A percentile compares a stretch with the other conserved stretches of the same genome.
Conservation (phyloP, 2,888 invertebrate species). For the Pollenia angustigena region DNA sequence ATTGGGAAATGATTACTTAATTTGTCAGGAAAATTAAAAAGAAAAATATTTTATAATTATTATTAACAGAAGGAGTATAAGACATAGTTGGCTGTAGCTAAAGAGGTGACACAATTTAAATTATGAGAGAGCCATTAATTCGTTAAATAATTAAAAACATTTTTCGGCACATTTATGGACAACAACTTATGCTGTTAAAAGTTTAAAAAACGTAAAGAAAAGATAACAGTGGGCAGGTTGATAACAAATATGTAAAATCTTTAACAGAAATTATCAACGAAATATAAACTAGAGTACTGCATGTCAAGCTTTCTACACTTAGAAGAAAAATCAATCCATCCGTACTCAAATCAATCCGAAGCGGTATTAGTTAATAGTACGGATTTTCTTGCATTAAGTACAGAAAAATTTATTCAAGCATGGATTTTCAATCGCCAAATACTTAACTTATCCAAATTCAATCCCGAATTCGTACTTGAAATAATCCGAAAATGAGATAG, state of each 20-base stretch:
- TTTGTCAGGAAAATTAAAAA: conserved; percentile 18
- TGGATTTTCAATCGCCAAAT: too few species aligned
- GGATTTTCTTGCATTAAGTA: too few species aligned
- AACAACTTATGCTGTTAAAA: too few species aligned
- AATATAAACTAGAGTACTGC: too few species aligned
- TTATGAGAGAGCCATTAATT: conserved; percentile 10
- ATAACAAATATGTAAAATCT: neutral
- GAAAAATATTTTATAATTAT: neutral
- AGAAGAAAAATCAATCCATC: too few species aligned
- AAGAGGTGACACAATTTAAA: neutral
- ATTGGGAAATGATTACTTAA: conserved; percentile 38
- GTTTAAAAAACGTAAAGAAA: neutral
- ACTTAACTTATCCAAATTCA: too few species aligned
- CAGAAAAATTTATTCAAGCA: too few species aligned
- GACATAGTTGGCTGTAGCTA: neutral
- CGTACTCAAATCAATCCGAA: too few species aligned
- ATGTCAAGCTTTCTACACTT: too few species aligned
- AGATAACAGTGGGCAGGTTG: conserved; percentile 4
- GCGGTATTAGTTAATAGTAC: too few species aligned
- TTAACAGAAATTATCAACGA: neutral
- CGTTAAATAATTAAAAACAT: conserved; percentile 19
- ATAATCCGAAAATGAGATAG: too few species aligned
- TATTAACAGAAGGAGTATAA: neutral
- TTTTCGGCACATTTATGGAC: conserved; percentile 3
- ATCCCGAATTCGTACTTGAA: too few species aligned